Evolutionary conservation across 2,888 invertebrate genomes (phyloP).

Genomic region (Stictocephala bisonia): DNA sequence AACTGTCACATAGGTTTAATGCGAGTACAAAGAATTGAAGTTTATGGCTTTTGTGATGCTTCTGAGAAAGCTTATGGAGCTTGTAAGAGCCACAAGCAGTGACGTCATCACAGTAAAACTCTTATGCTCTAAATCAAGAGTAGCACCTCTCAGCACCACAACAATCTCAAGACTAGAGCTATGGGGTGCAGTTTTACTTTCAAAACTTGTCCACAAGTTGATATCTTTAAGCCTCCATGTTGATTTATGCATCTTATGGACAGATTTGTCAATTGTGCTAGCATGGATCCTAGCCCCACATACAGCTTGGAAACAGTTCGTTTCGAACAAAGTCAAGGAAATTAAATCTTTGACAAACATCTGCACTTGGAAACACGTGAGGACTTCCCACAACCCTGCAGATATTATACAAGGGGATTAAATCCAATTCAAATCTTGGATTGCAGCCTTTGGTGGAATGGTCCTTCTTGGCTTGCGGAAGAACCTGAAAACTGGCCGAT

Average conservation of each 20-base stretch:
- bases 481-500: conserved; percentile 13
- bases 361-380: too few species aligned
- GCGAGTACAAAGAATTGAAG: neutral
- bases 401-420: too few species aligned
- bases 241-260: too few species aligned
- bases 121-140: neutral
- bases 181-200: neutral
- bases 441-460: neutral
- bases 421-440: too few species aligned
- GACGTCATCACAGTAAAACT: neutral
- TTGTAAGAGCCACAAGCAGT: neutral
- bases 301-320: neutral
- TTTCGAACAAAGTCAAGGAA: neutral
- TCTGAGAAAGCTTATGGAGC: neutral
- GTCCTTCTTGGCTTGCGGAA: too few species aligned
- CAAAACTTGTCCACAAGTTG: neutral
- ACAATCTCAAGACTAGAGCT: neutral
- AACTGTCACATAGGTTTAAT: neutral
- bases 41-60: neutral
- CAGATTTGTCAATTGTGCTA: neutral
- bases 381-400: too few species aligned
- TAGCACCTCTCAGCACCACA: neutral
- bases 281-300: neutral
- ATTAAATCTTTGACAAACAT: neutral
- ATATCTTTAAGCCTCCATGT: neutral